Base-by-base conservation (phyloP, 2,888 invertebrate species). In the Horisme vitalbata region DNA sequence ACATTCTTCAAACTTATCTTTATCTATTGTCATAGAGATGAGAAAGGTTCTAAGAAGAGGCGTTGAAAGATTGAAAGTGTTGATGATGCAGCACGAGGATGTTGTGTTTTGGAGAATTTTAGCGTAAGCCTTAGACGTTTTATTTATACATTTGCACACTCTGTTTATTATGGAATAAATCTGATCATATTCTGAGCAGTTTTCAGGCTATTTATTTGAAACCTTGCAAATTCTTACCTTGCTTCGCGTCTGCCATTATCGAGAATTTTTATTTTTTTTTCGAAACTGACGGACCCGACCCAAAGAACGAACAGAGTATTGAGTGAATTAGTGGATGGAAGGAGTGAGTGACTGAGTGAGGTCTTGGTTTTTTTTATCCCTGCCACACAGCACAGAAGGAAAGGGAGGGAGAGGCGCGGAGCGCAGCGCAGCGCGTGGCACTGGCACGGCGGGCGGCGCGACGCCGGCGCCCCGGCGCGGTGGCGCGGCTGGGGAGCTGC, bases 221-320 rank as follows among this genome's bases (percentile, higher is more conserved):
- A 54, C 68, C 68, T 63, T 61, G 52, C 44, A 53, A 67, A 71
- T 58, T 55, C 58, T 58, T 79, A 87, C 88, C 87, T 85, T 86
- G 88, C 85, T 85, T 88, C 56, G 86, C 84, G 83, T 88, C 88
- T 88, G 87, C 88, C 88, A 88, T 88, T 79, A 73, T 83, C 66
- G 76, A 72, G 60, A 33, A 36, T 46, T 62, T 66, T 65, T 38
- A 30, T 31, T 24, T 39, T 39, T 32, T 34, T 10, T 23, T 28
- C 21, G 21, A 21, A 9, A 31, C 15, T 1, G 9, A 21, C 21
- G n/a, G 21, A 15, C 18, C 6, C 6, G n/a, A n/a, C n/a, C n/a
- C n/a, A n/a, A n/a, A n/a, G n/a, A n/a, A n/a, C n/a, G n/a, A n/a
- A n/a, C n/a, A n/a, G n/a, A n/a, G n/a, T n/a, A n/a, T n/a, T n/a